Evolutionary conservation across 2,113 vertebrate species (phyloP).

Genomic region (Peromyscus polionotus): DNA sequence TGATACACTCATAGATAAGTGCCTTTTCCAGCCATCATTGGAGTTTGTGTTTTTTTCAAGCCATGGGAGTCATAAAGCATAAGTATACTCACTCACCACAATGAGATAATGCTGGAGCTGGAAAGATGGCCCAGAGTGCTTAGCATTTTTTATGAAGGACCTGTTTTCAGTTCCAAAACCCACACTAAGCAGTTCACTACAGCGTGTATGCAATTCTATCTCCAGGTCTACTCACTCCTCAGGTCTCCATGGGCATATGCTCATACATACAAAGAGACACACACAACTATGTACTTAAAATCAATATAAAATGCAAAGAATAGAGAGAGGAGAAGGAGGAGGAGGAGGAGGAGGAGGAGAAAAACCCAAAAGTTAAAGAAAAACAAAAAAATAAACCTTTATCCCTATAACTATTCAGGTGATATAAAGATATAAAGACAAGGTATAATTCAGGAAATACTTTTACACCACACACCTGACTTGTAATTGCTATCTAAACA

Average conservation of each 20-base stretch:
- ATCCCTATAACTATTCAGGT: background rate
- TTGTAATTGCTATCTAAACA: background rate
- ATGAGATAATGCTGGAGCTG: background rate
- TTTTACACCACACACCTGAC: background rate
- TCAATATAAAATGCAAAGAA: background rate
- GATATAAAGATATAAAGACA: background rate
- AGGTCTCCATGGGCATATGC: no score
- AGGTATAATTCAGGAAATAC: background rate
- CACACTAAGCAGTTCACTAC: background rate
- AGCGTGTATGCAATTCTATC: background rate
- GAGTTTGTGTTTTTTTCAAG: background rate
- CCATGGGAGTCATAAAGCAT: background rate
- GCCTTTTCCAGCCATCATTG: background rate
- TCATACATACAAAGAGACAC: background rate
- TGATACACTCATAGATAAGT: background rate
- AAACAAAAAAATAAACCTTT: background rate
- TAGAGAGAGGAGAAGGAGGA: no score
- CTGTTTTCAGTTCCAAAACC: no score
- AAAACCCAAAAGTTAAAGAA: background rate
- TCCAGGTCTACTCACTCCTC: background rate
- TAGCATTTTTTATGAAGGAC: background rate
- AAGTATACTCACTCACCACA: background rate
- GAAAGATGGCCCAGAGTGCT: background rate
- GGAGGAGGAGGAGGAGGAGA: no score
- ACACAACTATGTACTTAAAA: background rate